A percentile compares a stretch with the other conserved stretches of the same genome.
Conservation (phyloP, 1,140 invertebrate genomes). For the Yoshiicerus persimilis region DNA sequence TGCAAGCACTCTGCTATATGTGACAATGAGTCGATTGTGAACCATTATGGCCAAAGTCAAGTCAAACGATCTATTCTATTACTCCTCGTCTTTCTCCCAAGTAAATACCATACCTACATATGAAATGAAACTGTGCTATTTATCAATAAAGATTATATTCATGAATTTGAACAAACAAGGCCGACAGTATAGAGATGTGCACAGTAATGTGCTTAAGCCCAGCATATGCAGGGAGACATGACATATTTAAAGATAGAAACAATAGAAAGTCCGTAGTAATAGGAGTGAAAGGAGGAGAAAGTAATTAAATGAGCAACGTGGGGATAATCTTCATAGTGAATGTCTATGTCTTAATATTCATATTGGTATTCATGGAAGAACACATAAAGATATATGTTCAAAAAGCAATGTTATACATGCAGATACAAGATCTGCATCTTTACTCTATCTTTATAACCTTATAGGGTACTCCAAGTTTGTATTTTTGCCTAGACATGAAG, state of each 20-base stretch:
- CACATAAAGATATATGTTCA: neutral
- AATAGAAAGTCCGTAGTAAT: neutral
- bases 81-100: neutral
- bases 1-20: neutral
- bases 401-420: no score
- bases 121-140: neutral
- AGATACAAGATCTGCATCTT: no score
- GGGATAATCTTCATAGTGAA: neutral
- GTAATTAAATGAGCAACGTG: constrained; percentile 14
- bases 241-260: neutral
- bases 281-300: neutral
- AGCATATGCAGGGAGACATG: neutral
- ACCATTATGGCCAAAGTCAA: neutral
- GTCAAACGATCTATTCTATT: neutral
- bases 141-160: no score
- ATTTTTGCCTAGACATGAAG: neutral
- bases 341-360: neutral
- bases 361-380: neutral
- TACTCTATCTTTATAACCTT: no score
- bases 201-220: neutral
- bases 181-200: no score
- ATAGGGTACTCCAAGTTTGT: no score
- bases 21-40: neutral
- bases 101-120: neutral
- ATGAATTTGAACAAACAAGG: no score